Conservation (phyloP, 1,140 invertebrate species). For the Saccostrea glomerata region DNA sequence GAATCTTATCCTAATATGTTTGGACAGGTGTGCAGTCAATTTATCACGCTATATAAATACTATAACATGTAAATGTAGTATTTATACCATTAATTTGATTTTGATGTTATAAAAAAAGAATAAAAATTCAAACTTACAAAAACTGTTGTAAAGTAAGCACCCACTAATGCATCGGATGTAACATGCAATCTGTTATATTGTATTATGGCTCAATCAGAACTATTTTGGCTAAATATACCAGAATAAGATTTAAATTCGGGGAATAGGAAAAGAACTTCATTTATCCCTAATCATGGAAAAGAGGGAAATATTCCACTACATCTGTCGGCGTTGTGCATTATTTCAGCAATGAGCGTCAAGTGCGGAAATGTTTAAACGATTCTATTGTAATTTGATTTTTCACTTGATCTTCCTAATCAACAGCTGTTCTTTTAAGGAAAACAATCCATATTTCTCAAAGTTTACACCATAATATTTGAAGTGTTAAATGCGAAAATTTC, state of each 20-base stretch:
- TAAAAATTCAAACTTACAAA: background rate
- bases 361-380: conserved; percentile 35
- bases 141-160: background rate
- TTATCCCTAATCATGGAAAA: conserved; percentile 25
- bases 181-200: background rate
- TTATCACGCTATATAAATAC: background rate
- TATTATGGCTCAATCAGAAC: background rate
- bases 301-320: conserved; percentile 12
- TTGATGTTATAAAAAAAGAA: background rate
- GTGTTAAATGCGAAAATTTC: conserved; percentile 19
- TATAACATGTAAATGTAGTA: background rate
- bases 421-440: conserved; percentile 35
- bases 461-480: background rate
- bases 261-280: conserved; percentile 29
- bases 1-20: conserved; percentile 26
- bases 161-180: background rate
- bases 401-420: conserved; percentile 30
- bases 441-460: conserved; percentile 20
- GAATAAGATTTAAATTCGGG: background rate
- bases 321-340: conserved; percentile 9
- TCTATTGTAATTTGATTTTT: conserved; percentile 30
- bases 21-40: conserved; percentile 7
- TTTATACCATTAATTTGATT: background rate
- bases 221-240: conserved; percentile 9
- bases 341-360: conserved; percentile 26